Evolutionary conservation across 2,888 invertebrate species (phyloP), one percentile per base, ranked within the genome.

Genomic region (Petrolisthes manimaculis): DNA sequence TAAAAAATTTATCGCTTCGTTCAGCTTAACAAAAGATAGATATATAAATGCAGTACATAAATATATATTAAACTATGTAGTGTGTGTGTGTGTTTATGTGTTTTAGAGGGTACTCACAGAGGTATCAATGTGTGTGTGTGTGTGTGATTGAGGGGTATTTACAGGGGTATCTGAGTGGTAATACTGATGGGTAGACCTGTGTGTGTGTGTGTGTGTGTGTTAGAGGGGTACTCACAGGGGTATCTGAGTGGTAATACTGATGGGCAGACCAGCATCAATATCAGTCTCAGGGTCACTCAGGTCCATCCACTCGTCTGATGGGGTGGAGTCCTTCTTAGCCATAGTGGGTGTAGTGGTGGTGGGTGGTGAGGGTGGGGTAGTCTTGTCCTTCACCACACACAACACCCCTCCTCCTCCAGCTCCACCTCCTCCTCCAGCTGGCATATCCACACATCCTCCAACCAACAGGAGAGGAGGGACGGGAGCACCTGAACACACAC

Each of bases 301-400:
- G 92, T 95, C 95, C 74, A 95, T 94, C 95, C 95, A 95, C 92
- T 95, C 95, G 90, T 95, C 95, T 91, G 95, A 95, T 24, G 94
- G 93, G 67, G 84, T 84, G 54, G 83, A 83, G 69, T 83, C 84
- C 14, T 21, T 37, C 21, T 71, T 71, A n/a, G 84, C 84, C 81
- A 84, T 84, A 4, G 84, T 88, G 53, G 88, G 88, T 3, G 88
- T 84, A 53, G 84, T 81, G n/a, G 71, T 8, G 18, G n/a, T n/a
- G n/a, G 86, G 83, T 5, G 88, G 88, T 18, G 84, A 81, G 61
- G 81, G 88, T 5, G 84, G 84, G n/a, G 53, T 21, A 54, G n/a
- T 37, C 1, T 37, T 37, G 1, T 37, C 21, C 80, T 54, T 8
- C 54, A 18, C 37, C 78, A 75, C 24, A 69, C 53, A 54, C 67